Evolutionary conservation across 2,888 invertebrate species (phyloP).

Genomic region (Invenusta paracnida): DNA sequence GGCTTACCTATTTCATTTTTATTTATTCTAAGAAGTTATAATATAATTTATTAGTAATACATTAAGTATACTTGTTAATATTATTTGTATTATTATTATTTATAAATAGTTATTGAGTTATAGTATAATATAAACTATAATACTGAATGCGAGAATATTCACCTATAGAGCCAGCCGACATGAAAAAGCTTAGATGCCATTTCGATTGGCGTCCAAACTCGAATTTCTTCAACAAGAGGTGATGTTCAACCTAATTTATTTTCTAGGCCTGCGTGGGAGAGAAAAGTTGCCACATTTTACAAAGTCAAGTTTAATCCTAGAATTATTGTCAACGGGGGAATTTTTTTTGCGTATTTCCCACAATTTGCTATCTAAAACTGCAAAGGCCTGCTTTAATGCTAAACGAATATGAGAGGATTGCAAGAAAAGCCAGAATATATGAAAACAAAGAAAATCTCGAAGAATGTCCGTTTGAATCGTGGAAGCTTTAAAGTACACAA

Average conservation of each 20-base stretch:
- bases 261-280: not conserved
- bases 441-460: not conserved
- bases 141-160: too few relatives aligned
- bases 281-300: not conserved
- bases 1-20: too few relatives aligned
- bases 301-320: not conserved
- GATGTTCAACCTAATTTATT: not conserved
- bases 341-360: not conserved
- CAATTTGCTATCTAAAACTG: not conserved
- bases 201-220: too few relatives aligned
- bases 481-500: not conserved
- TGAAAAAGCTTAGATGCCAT: too few relatives aligned
- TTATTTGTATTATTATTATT: too few relatives aligned
- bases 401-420: not conserved
- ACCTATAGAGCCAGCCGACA: too few relatives aligned
- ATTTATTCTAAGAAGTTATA: too few relatives aligned
- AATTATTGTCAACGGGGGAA: not conserved
- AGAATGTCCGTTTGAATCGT: not conserved
- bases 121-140: too few relatives aligned
- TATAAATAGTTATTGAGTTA: too few relatives aligned
- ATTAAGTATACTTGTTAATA: too few relatives aligned
- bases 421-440: not conserved
- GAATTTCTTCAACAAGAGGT: not conserved
- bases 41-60: too few relatives aligned
- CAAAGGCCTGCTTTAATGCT: not conserved